These are phyloP conservation scores for Platerodrilus igneus DNA, from an alignment of 2,888 invertebrate genomes.

Conservation along the genomic window DNA sequence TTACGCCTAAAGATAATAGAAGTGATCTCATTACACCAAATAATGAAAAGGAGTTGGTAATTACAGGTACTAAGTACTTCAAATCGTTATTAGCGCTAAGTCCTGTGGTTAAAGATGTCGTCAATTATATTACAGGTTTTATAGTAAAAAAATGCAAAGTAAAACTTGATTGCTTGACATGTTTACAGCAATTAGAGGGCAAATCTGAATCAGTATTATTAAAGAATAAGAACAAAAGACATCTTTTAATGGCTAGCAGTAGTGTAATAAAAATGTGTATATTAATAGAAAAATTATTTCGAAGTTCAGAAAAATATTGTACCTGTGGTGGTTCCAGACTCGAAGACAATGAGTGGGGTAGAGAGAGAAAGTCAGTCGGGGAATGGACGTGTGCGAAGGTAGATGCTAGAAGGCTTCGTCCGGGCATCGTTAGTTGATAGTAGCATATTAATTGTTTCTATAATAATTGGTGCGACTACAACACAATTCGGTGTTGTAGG, in stretches of 20 bases:
- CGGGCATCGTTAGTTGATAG: no score
- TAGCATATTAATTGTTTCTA: no score
- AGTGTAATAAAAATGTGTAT: conserved; percentile 5
- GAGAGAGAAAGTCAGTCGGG: no score
- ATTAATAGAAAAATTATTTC: conserved; percentile 4
- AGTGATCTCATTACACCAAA: not conserved
- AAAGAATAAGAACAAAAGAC: conserved; percentile 5
- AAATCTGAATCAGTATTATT: not conserved
- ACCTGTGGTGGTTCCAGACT: no score
- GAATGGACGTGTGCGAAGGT: no score
- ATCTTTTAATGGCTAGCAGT: not conserved
- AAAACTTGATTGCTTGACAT: conserved; percentile 6
- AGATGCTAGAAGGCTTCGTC: no score
- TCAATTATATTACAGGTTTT: conserved; percentile 17
- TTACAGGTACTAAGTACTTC: conserved; percentile 3
- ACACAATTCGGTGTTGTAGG: no score
- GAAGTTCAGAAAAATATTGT: no score
- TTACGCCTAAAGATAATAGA: conserved; percentile 3
- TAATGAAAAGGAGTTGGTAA: not conserved
- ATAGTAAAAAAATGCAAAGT: conserved; percentile 9
- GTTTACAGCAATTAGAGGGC: not conserved
- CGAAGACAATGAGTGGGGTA: no score
- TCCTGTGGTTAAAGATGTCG: conserved; percentile 12
- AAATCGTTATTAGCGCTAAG: conserved; percentile 8
- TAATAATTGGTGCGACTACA: no score